These are phyloP conservation scores for Pristionchus exspectatus DNA, from an alignment of 2,888 invertebrate species.

Conservation along the genomic window DNA sequence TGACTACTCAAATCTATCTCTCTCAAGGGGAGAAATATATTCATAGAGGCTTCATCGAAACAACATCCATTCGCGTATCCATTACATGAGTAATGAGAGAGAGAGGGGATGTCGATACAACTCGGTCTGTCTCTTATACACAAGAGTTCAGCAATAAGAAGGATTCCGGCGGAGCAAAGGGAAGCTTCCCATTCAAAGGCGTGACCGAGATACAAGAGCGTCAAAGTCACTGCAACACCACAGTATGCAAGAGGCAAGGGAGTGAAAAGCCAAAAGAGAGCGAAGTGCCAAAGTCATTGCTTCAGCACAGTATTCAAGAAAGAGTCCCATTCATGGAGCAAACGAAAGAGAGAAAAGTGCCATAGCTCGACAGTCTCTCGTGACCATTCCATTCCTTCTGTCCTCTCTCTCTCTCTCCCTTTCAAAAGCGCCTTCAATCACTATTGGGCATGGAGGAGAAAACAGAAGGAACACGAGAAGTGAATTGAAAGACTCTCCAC, in stretches of 20 bases:
- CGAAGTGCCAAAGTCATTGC: background rate
- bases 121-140: no score
- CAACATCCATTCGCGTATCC: background rate
- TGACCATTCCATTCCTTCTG: background rate
- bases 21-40: background rate
- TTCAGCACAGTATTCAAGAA: background rate
- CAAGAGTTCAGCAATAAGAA: background rate
- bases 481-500: constrained; percentile 16
- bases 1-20: background rate
- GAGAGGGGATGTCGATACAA: background rate
- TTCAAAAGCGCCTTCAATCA: constrained; percentile 30
- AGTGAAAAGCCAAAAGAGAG: background rate
- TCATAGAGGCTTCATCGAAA: background rate
- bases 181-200: background rate
- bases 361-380: background rate
- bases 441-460: constrained; percentile 19
- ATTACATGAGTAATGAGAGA: background rate
- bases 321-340: background rate
- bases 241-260: no score
- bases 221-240: no score
- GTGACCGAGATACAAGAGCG: background rate
- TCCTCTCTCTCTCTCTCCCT: constrained; percentile 17
- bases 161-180: background rate
- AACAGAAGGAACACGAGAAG: background rate
- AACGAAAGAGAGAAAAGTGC: background rate